Base-by-base conservation (phyloP, 2,888 invertebrate genomes). In the Ectobius pallidus region DNA sequence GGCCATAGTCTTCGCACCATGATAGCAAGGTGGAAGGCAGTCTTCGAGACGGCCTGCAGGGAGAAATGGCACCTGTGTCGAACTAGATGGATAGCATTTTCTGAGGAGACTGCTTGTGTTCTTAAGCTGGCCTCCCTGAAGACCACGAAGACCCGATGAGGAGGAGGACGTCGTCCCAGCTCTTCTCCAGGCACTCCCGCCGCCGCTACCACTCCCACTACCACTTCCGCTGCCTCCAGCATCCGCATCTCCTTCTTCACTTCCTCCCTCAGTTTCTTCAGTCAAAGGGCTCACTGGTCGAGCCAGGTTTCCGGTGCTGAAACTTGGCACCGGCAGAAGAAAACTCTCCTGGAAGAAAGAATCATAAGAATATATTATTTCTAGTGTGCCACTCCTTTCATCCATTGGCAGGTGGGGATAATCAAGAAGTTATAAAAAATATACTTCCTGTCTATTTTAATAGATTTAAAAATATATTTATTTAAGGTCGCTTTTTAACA, bases 21-120 rank as follows among this genome's bases (percentile, higher is more conserved):
- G 84, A 79, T 87, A 86, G 76, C 86, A 85, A 0, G 88, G 86
- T 1, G 89, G 89, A 7, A 89, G 82, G 77, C 86, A 87, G 74
- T 85, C 84, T 44, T 86, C 85, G 72, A 88, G 81, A 72, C 79
- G 77, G 39, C 85, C 82, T 22, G 84, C 81, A 32, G 84, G 83
- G 77, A 84, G 77, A 74, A 84, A 80, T 61, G 83, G 82, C 72
- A 82, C 83, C 74, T 83, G 81, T 71, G 80, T 78, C 69, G 80
- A 80, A 34, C 81, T 78, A 27, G 82, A 82, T 3, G 82, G 82
- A 75, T 83, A 83, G 77, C 83, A 83, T 39, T 81, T 81, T 39
- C 82, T 77, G 49, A 83, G 80, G 16, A 83, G 78, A 70, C 79
- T 79, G 74, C 76, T 76, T n/a, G 75, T 65, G 27, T 72, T 72